A percentile compares a stretch with the other conserved stretches of the same genome.
Conservation (phyloP, 1,140 invertebrate genomes). For the Heterodera schachtii region DNA sequence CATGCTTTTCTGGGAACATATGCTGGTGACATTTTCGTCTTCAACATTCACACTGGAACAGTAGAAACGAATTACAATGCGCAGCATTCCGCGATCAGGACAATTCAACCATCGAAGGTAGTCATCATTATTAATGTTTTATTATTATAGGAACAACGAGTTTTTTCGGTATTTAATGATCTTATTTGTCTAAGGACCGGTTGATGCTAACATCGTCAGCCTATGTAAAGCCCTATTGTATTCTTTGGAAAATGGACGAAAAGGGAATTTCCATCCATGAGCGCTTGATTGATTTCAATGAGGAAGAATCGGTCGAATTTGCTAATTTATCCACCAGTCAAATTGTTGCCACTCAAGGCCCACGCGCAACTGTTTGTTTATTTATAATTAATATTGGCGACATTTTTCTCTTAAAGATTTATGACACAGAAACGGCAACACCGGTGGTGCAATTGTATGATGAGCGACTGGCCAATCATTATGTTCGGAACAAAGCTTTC, state of each 20-base stretch:
- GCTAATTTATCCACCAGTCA: slow-evolving; percentile 82
- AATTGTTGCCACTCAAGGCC: slow-evolving; percentile 75
- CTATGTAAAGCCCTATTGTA: slow-evolving; percentile 80
- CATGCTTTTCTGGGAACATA: slow-evolving; percentile 82
- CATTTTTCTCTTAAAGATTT: slow-evolving; percentile 73
- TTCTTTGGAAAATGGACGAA: slow-evolving; percentile 79
- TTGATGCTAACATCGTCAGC: slow-evolving; percentile 82
- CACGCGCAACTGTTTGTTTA: slow-evolving; percentile 73
- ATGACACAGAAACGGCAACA: slow-evolving; percentile 82
- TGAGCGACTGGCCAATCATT: slow-evolving; percentile 82
- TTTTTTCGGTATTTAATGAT: not conserved
- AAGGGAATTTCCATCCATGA: slow-evolving; percentile 71
- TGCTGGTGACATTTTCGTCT: slow-evolving; percentile 82
- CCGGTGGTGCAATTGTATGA: slow-evolving; percentile 75
- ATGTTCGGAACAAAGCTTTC: slow-evolving; percentile 88
- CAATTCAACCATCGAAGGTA: slow-evolving; percentile 47
- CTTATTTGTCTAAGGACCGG: slow-evolving; percentile 68
- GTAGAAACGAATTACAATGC: slow-evolving; percentile 65
- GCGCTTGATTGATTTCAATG: slow-evolving; percentile 75
- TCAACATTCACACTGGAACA: slow-evolving; percentile 78
- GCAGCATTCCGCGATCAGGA: slow-evolving; percentile 40
- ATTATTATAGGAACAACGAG: not conserved
- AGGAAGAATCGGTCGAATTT: slow-evolving; percentile 88
- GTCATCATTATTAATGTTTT: no score
- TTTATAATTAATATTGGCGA: not conserved